A percentile compares a stretch with the other conserved stretches of the same genome.
Conservation (phyloP, 2,113 vertebrate species). For the Cinclus cinclus region DNA sequence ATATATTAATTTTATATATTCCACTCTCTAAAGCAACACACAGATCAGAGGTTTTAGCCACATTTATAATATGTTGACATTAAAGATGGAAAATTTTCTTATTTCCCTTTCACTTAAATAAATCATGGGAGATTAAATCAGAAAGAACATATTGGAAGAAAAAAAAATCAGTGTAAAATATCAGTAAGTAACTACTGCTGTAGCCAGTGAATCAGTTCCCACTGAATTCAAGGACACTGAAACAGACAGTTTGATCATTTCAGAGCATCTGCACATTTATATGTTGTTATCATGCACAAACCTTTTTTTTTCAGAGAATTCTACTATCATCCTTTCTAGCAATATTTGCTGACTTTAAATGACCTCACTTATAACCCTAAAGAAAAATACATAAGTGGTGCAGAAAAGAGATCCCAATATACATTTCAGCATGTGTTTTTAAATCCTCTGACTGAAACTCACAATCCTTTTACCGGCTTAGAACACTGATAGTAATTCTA, state of each 20-base stretch:
- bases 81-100: not conserved
- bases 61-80: not conserved
- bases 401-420: not conserved
- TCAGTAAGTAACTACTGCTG: not conserved
- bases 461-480: slow-evolving; percentile 62
- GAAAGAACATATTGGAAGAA: not conserved
- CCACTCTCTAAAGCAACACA: not conserved
- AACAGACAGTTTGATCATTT: not conserved
- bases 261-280: not conserved
- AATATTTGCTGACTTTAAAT: not conserved
- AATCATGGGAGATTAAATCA: not conserved
- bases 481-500: slow-evolving; percentile 66
- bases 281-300: not conserved
- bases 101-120: not conserved
- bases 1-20: not conserved
- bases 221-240: not conserved
- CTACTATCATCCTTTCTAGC: not conserved
- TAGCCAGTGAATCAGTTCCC: not conserved
- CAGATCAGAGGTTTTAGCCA: not conserved
- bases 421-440: slow-evolving; percentile 56
- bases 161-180: not conserved
- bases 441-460: slow-evolving; percentile 64
- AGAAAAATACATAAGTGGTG: not conserved
- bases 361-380: not conserved
- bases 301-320: not conserved